Base-by-base conservation (phyloP, 2,888 invertebrate species). In the Melikaiella ostensackeni region DNA sequence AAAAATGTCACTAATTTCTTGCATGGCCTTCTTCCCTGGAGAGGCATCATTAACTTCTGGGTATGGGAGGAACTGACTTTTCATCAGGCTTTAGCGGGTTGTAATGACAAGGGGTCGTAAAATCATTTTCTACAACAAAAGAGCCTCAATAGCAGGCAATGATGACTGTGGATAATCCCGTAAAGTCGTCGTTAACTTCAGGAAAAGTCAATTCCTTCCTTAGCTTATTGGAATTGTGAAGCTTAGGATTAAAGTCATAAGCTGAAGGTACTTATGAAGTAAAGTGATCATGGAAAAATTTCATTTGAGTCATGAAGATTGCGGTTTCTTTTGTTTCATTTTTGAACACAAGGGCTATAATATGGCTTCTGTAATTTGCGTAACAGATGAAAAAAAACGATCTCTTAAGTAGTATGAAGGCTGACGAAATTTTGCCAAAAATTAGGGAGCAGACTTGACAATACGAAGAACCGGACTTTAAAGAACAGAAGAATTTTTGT, bases 1-100 rank as follows among this genome's bases (percentile, higher is more conserved):
- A 86, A 84, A 79, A 80, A 83, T 80, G 73, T 75, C 78, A 79
- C 84, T 84, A 87, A 87, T 86, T 85, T 86, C 82, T 80, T 80
- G 27, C 30, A 80, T 80, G 79, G 81, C 81, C 77, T 70, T 74
- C 63, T 78, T 30, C 64, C 62, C 64, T 74, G 33, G 55, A 30
- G 46, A 75, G 27, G n/a, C 70, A 50, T 70, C 70, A 70, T 70
- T 46, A 70, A 50, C 30, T 73, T 73, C 73, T 64, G 30, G 59
- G 61, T 27, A 57, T 13, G 33, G 55, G 4, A 24, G 24, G 42
- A 63, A 75, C 73, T 75, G 76, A 63, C 76, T 64, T 78, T 70
- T 76, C 62, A 33, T 62, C 55, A 27, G 42, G 24, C 42, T 27
- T 66, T 62, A 27, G 46, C 70, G 50, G 50, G 70, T 70, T 50